phyloP scores from a whole-genome alignment of 2,797 vertebrate genomes.

The Dermochelys coriacea region DNA sequence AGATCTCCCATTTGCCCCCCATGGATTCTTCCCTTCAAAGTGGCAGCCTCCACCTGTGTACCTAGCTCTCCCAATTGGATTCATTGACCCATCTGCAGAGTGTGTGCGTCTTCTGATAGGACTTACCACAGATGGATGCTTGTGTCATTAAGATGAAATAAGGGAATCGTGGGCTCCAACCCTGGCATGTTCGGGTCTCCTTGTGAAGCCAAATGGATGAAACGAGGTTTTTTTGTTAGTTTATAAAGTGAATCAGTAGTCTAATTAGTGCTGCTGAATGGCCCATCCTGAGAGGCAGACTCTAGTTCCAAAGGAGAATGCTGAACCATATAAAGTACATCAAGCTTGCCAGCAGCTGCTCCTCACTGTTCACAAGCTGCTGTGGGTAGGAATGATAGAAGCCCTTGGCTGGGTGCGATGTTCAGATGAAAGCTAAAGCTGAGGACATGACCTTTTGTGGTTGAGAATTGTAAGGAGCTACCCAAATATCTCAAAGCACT shows the following conservation, averaged over 20 bases:
- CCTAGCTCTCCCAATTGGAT: background rate
- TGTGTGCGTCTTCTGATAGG: background rate
- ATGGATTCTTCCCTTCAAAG: slow-evolving; percentile 18
- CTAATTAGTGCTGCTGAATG: slow-evolving; percentile 19
- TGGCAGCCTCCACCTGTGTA: background rate
- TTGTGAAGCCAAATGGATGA: background rate
- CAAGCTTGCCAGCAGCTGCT: background rate
- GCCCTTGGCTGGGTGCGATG: background rate
- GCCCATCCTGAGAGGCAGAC: background rate
- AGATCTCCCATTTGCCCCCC: slow-evolving; percentile 4
- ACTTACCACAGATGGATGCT: background rate
- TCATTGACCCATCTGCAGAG: background rate
- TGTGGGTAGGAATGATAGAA: background rate
- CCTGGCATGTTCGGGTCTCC: background rate
- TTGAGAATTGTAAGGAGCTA: background rate
- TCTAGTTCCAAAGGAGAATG: background rate
- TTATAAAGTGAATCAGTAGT: background rate
- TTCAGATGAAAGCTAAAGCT: background rate
- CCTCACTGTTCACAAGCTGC: background rate
- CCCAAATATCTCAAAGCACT: background rate
- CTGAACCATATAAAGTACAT: background rate
- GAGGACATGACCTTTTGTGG: background rate
- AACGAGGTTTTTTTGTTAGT: background rate
- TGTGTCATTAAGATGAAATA: slow-evolving; percentile 5
- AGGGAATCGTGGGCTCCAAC: background rate